Evolutionary conservation across 2,797 vertebrate genomes (phyloP), one percentile per base, ranked within the genome.

Genomic region (Anguilla marmorata): DNA sequence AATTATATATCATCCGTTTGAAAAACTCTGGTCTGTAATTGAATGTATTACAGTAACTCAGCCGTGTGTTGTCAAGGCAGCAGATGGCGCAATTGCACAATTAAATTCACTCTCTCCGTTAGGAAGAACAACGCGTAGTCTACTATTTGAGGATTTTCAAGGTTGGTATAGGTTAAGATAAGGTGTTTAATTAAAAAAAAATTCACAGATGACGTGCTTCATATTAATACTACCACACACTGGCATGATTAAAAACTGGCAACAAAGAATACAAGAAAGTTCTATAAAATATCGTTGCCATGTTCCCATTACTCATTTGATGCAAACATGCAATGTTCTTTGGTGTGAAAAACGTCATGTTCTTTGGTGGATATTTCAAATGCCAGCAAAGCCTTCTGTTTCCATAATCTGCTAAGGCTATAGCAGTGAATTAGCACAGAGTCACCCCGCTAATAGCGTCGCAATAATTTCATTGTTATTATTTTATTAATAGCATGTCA

Each of bases 31-130:
- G 69, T 14, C 30, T 21, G 37, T 79, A 79, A 16, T 79, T 45
- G 74, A 19, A 56, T 45, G 24, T 27, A 14, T 74, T 45, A 19
- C 48, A 48, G 21, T 33, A 2, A 21, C 48, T 24, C 63, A 14
- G 24, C 19, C 14, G 24, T 84, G 82, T 45, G 84, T 56, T n/a
- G 12, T 56, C 9, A 16, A 84, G 14, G 48, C 83, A 45, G 83
- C 52, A 88, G 87, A 72, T 60, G 87, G 84, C 33, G 87, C 84
- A 60, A 85, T 85, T 52, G 60, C 87, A 85, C 69, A 85, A 69
- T 21, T 21, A 85, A 58, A 52, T 58, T 11, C 19, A 80, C 33
- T 6, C 19, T 41, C 33, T n/a, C 45, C 56, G n/a, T 7, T 52
- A 50, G 12, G 24, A 52, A n/a, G 27, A 84, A 84, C 52, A 84